Evolutionary conservation across 2,797 vertebrate species (phyloP), one percentile per base, ranked within the genome.

Genomic region (Girardinus metallicus): DNA sequence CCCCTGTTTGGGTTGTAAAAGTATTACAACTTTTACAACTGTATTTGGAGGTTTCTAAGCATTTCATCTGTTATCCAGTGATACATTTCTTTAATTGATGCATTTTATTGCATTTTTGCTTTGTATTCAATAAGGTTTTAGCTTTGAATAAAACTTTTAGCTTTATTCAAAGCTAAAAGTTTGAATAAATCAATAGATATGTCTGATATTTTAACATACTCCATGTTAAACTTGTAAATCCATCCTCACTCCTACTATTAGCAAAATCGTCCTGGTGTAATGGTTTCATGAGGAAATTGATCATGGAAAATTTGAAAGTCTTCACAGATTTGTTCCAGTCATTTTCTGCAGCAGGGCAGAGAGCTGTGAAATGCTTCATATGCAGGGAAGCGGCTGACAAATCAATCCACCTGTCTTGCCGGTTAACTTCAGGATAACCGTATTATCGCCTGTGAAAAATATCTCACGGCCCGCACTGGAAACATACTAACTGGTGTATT

Each of bases 211-310:
- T 64, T 78, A 21, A 16, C 10, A 62, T 34, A 62, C 7, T 62
- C 60, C 31, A 18, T 18, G 29, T 31, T 62, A 1, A 34, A 7
- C 15, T 62, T 34, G 64, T 68, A 36, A 62, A 74, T 75, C 80
- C 83, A 75, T 77, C 68, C 74, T 74, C 79, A 29, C 60, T 49
- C 47, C 10, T 26, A 83, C 87, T 87, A 91, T 88, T 51, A 81
- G 80, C 76, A 75, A 81, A n/a, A 77, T 88, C 49, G 53, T 73
- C 90, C 78, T 84, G 88, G 75, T 51, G 62, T 76, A 83, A 91
- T 86, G 72, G 81, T 49, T 72, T n/a, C 5, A 1, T 46, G 10
- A 21, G 51, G 18, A 77, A 55, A 74, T 31, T 74, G 34, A 70
- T 51, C 12, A 57, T 34, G 68, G 4, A 31, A 73, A 81, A 51